Evolutionary conservation across 92 coral and sea anemone genomes (phyloP).

Genomic region (Phenganax subtilis): DNA sequence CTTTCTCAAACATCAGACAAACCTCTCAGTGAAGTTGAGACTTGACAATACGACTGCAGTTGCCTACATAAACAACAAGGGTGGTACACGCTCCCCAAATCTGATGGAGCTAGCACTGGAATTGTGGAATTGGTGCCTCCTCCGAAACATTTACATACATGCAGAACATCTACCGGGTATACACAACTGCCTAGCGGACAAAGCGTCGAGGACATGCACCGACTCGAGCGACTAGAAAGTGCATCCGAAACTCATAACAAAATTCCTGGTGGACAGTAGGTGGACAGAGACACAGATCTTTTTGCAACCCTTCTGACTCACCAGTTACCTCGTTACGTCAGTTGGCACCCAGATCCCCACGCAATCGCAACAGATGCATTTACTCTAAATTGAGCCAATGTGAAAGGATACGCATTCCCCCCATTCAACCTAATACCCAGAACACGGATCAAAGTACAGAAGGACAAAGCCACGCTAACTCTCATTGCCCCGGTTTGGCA

Average conservation of each 20-base stretch:
- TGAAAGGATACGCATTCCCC: slow-evolving; percentile 44
- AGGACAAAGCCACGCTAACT: slow-evolving; percentile 39
- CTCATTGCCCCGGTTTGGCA: slow-evolving; percentile 49
- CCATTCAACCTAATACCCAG: slow-evolving; percentile 52
- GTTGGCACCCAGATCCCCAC: slow-evolving; percentile 50
- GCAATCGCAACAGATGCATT: slow-evolving; percentile 51
- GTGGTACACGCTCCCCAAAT: slow-evolving; percentile 48
- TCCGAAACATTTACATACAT: slow-evolving; percentile 24
- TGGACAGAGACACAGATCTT: slow-evolving; percentile 32
- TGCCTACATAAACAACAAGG: slow-evolving; percentile 53
- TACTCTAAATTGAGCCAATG: slow-evolving; percentile 41
- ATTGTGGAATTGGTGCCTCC: slow-evolving; percentile 50
- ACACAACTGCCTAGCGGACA: slow-evolving; percentile 48
- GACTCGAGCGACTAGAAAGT: slow-evolving; percentile 50
- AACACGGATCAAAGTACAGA: slow-evolving; percentile 38
- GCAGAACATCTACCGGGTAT: slow-evolving; percentile 45
- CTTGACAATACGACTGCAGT: slow-evolving; percentile 51
- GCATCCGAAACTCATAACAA: slow-evolving; percentile 32
- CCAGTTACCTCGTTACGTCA: slow-evolving; percentile 42
- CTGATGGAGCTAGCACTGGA: slow-evolving; percentile 43
- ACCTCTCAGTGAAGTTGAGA: slow-evolving; percentile 22
- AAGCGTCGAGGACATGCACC: slow-evolving; percentile 34
- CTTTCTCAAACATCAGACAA: slow-evolving; percentile 48
- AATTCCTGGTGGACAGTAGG: slow-evolving; percentile 39
- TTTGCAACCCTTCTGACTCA: slow-evolving; percentile 47